These are phyloP conservation scores for Seriola quinqueradiata DNA, from an alignment of 2,113 vertebrate genomes.

Conservation along the genomic window DNA sequence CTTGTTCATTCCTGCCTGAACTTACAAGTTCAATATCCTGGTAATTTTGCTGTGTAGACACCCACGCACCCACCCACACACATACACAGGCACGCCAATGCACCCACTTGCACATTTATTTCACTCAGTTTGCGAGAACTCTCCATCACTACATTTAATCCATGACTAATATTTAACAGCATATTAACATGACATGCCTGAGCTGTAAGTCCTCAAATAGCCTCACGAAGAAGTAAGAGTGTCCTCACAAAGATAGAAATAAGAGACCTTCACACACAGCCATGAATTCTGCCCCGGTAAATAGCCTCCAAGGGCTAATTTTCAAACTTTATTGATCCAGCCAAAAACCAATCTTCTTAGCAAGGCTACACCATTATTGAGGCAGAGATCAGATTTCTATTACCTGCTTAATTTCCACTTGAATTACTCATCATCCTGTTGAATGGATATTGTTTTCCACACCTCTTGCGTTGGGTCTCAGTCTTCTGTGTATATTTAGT, in stretches of 20 bases:
- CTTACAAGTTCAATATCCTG: slow-evolving; percentile 10
- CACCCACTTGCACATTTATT: neutral
- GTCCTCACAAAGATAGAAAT: slow-evolving; percentile 3
- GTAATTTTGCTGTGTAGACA: neutral
- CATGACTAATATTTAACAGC: neutral
- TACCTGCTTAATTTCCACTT: slow-evolving; percentile 50
- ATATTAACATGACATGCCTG: neutral
- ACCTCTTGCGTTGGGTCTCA: neutral
- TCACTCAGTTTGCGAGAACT: neutral
- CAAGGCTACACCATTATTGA: slow-evolving; percentile 36
- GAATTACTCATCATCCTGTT: slow-evolving; percentile 25
- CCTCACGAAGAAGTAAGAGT: neutral
- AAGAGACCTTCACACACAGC: neutral
- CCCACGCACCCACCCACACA: neutral
- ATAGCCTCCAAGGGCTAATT: slow-evolving; percentile 56
- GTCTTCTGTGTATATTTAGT: no score
- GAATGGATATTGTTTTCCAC: slow-evolving; percentile 10
- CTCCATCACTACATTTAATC: neutral
- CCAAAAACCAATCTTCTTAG: slow-evolving; percentile 62
- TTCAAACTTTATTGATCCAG: slow-evolving; percentile 62
- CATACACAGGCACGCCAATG: neutral
- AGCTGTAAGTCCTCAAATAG: neutral
- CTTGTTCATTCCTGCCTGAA: slow-evolving; percentile 20
- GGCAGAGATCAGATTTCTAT: slow-evolving; percentile 57
- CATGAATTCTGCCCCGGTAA: neutral